Conservation (phyloP, 2,888 invertebrate genomes). For the Alsophila aescularia region DNA sequence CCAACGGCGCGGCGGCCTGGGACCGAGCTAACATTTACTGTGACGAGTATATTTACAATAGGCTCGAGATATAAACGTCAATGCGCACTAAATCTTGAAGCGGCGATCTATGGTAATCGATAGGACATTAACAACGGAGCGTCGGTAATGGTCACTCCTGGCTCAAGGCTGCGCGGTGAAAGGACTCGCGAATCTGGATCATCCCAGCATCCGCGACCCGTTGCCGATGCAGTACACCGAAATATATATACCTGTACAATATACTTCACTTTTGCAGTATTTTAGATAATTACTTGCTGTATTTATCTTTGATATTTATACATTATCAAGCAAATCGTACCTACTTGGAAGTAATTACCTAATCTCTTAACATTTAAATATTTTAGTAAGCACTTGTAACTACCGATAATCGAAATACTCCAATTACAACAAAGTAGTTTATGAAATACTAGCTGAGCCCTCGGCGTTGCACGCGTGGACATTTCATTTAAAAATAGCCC, state of each 20-base stretch:
- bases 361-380: no score
- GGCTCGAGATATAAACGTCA: slow-evolving; percentile 53
- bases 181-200: slow-evolving; percentile 81
- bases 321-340: no score
- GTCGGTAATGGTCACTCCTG: slow-evolving; percentile 77
- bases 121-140: slow-evolving; percentile 74
- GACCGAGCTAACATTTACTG: slow-evolving; percentile 57
- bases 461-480: no score
- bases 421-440: no score
- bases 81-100: slow-evolving; percentile 67
- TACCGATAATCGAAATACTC: no score
- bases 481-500: no score
- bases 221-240: slow-evolving; percentile 17
- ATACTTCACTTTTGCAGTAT: slow-evolving; percentile 3
- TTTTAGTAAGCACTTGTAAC: no score
- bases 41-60: slow-evolving; percentile 59
- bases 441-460: no score
- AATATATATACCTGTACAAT: slow-evolving; percentile 1
- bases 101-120: slow-evolving; percentile 78
- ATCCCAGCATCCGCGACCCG: slow-evolving; percentile 59
- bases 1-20: slow-evolving; percentile 48
- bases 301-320: no score
- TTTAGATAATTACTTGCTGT: slow-evolving; percentile 4
- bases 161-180: slow-evolving; percentile 80
- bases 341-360: no score